Evolutionary conservation across 2,113 vertebrate species (phyloP), one percentile per base, ranked within the genome.

Genomic region (Lampris incognitus): DNA sequence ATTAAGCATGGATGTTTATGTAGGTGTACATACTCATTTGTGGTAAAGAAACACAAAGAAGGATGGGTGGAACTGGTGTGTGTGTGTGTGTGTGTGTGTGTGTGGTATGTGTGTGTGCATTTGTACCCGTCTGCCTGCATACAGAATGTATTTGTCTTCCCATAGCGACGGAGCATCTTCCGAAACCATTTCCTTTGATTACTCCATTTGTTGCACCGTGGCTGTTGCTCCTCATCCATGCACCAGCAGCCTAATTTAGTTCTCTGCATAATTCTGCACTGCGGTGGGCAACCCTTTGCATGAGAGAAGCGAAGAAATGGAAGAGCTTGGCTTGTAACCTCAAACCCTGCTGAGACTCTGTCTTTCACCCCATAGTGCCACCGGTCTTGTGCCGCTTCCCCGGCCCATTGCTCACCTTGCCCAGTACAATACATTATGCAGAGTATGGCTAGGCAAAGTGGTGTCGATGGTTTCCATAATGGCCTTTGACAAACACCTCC

Each of bases 381-480:
- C 81, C 24, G 90, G 89, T 92, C 88, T 81, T 56, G 72, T 79
- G 76, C 79, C 78, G 66, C 77, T 78, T 85, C 85, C 72, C 66
- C 1, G 42, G 78, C 72, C 77, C 88, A 91, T 93, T 93, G 90
- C 82, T 92, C 89, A 91, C 67, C 70, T 58, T 68, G 63, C 51
- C 63, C 77, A 81, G 78, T 87, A 64, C 77, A 78, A 82, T 91
- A 85, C 66, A 82, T 88, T 84, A 86, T 81, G 77, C 48, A 61
- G 73, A 88, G 85, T 86, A 87, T 86, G 88, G 82, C 86, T 89
- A 69, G 84, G 91, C 84, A 86, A 90, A 92, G 89, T 66, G 58
- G 72, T 82, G 85, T 91, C 83, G 92, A 93, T 90, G 91, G 79
- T 85, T 83, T 91, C 92, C 88, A 90, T 92, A 93, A 91, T 88